Base-by-base conservation (phyloP, 2,888 invertebrate species). In the Noctua fimbriata region DNA sequence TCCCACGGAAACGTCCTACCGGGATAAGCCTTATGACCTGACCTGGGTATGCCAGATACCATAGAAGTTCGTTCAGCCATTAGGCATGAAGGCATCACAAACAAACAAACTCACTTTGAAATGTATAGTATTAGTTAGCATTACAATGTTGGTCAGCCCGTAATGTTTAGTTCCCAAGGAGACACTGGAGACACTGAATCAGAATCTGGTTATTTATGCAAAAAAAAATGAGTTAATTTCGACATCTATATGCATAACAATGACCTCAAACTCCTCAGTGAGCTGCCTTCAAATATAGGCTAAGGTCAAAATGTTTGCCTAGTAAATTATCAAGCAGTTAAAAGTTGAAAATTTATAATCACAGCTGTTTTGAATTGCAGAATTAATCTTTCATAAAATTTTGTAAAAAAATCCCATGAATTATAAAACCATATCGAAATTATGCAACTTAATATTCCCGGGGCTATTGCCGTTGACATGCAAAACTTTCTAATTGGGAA, bases 301-400 rank as follows among this genome's bases (percentile, higher is more conserved):
- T 78, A 85, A 81, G 82, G 82, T 55, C 75, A 10, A 16, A 21
- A 63, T 73, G 47, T 71, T 84, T 79, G 16, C n/a, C 5, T 36
- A 36, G 49, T 36, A 52, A 52, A 66, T 73, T 65, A 66, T n/a
- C 7, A 36, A 18, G 36, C 10, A 32, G 49, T 44, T 60, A 24
- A n/a, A 16, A 14, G 32, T 2, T 58, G 18, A 32, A 75, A 32
- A 44, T 55, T 1, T 44, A 74, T 44, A 14, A 58, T 32, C 18
- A 49, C 24, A 6, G 21, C 4, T n/a, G 55, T 60, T 47, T 10
- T 4, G 10, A 58, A n/a, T 14, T 12, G 6, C 65, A 36, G 36
- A 36, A 36, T 4, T 12, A 10, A 65, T 36, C 21, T 65, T 12
- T 36, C 4, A 16, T 47, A n/a, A 32, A 74, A 18, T 21, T 47